A percentile compares a stretch with the other conserved stretches of the same genome.
phyloP scores from a whole-genome alignment of 1,140 invertebrate species.

The Formica exsecta region DNA sequence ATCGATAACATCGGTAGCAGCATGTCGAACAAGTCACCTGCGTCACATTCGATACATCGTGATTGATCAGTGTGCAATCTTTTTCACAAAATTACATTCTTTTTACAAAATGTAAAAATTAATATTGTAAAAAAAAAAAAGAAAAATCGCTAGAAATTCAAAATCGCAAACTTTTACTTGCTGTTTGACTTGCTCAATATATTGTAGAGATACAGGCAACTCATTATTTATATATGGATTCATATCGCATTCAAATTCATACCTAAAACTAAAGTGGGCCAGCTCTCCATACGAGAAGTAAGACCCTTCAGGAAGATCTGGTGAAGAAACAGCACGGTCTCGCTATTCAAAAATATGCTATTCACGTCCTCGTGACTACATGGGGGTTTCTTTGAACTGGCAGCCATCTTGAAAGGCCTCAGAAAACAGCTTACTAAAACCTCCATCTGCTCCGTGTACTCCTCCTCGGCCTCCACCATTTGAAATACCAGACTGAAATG shows the following conservation, averaged over 20 bases:
- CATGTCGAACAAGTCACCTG: slow-evolving; percentile 98
- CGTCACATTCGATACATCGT: slow-evolving; percentile 31
- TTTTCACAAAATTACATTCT: neutral
- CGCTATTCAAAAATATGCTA: slow-evolving; percentile 97
- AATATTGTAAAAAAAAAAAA: neutral
- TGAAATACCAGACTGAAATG: slow-evolving; percentile 93
- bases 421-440: slow-evolving; percentile 96
- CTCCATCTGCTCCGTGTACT: slow-evolving; percentile 97
- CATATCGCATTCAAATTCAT: slow-evolving; percentile 67
- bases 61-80: neutral
- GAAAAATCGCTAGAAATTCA: neutral
- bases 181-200: neutral
- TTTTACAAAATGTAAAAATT: neutral
- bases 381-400: slow-evolving; percentile 96
- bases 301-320: slow-evolving; percentile 98
- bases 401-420: slow-evolving; percentile 97
- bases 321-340: slow-evolving; percentile 97
- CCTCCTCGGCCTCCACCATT: slow-evolving; percentile 96
- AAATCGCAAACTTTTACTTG: neutral
- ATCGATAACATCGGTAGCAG: slow-evolving; percentile 97
- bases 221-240: neutral
- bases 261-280: slow-evolving; percentile 96
- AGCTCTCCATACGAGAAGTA: slow-evolving; percentile 96
- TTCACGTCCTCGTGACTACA: slow-evolving; percentile 98
- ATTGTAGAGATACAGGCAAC: neutral